These are phyloP conservation scores for Sigmodon hispidus DNA, from an alignment of 2,113 vertebrate species.

Conservation along the genomic window DNA sequence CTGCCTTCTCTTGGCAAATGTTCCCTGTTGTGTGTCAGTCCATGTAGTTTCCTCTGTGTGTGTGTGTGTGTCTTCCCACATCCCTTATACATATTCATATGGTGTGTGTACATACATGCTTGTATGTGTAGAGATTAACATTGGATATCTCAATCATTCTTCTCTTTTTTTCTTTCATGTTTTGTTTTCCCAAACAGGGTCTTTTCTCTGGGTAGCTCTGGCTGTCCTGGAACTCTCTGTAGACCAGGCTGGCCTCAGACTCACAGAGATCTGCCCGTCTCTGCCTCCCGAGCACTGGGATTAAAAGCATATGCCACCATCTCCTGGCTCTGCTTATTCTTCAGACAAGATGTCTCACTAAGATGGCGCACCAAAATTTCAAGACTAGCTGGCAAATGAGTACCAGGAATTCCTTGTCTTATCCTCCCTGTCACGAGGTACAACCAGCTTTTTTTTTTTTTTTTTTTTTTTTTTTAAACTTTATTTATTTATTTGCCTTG, in stretches of 20 bases:
- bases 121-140: not conserved
- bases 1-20: not conserved
- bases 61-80: not conserved
- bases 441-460: not conserved
- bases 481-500: too few species aligned
- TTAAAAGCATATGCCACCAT: not conserved
- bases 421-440: not conserved
- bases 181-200: not conserved
- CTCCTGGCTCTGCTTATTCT: not conserved
- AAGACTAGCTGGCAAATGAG: not conserved
- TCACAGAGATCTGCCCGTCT: not conserved
- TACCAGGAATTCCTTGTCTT: not conserved
- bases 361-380: not conserved
- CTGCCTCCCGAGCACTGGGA: not conserved
- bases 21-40: not conserved
- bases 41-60: too few species aligned
- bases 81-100: not conserved
- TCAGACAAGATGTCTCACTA: not conserved
- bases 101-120: not conserved
- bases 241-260: not conserved
- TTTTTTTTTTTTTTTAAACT: too few species aligned
- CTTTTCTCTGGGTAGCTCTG: not conserved
- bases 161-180: too few species aligned
- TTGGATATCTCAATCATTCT: not conserved
- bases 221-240: not conserved